Percentiles rank a stretch among this genome's conserved stretches.
Conservation (phyloP, 1,140 invertebrate species). For the Euwallacea similis region DNA sequence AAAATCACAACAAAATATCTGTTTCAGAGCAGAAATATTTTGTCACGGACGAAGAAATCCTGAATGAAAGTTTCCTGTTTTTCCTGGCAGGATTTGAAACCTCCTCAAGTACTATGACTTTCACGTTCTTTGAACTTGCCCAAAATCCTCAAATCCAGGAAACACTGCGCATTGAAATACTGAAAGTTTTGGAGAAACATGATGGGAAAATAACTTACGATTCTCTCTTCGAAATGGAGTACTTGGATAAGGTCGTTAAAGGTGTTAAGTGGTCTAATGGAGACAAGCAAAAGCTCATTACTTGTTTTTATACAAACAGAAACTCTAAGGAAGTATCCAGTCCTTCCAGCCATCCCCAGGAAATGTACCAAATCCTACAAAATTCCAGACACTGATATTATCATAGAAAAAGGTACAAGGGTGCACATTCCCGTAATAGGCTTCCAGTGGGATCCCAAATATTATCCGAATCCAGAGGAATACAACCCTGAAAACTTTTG, state of each 20-base stretch:
- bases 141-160: conserved; percentile 60
- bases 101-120: conserved; percentile 60
- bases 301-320: conserved; percentile 21
- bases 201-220: conserved; percentile 58
- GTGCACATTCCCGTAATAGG: no score
- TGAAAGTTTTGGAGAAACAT: conserved; percentile 50
- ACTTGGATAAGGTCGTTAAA: conserved; percentile 53
- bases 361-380: conserved; percentile 52
- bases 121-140: conserved; percentile 59
- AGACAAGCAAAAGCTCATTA: neutral
- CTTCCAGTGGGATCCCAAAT: no score
- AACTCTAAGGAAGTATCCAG: conserved; percentile 43
- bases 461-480: no score
- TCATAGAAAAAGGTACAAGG: no score
- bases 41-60: conserved; percentile 44
- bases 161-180: conserved; percentile 58
- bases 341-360: conserved; percentile 44
- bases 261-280: conserved; percentile 43
- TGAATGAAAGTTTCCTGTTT: conserved; percentile 59
- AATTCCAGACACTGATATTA: conserved; percentile 46
- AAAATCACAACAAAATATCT: neutral
- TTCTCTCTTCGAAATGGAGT: conserved; percentile 52
- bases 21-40: conserved; percentile 5
- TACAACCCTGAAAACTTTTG: no score
- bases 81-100: conserved; percentile 66